These are phyloP conservation scores for Ephialtes manifestator DNA, from an alignment of 2,888 invertebrate genomes.

Conservation along the genomic window DNA sequence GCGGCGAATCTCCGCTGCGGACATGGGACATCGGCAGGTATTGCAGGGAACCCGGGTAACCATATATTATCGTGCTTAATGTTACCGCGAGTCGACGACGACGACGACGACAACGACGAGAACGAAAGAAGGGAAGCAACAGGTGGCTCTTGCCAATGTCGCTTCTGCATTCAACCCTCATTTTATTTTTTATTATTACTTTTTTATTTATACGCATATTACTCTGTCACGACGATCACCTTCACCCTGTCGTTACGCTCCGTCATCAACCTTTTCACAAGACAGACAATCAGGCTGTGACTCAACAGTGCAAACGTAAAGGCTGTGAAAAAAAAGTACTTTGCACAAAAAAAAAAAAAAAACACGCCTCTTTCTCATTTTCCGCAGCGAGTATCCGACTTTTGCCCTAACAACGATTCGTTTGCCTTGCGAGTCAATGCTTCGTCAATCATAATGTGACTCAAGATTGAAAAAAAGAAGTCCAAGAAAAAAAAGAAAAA, in stretches of 20 bases:
- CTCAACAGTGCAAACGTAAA: conserved; percentile 2
- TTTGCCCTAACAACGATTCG: conserved; percentile 14
- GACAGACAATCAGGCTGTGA: conserved; percentile 7
- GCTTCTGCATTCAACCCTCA: conserved; percentile 47
- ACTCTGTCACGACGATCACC: conserved; percentile 65
- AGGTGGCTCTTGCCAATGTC: conserved; percentile 68
- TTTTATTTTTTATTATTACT: conserved; percentile 38
- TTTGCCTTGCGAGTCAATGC: neutral
- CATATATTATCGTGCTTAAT: conserved; percentile 72
- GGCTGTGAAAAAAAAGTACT: neutral
- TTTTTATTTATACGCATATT: conserved; percentile 44
- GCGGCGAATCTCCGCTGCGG: conserved; percentile 76
- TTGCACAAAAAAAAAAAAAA: neutral
- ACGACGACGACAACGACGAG: conserved; percentile 54
- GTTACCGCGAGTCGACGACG: conserved; percentile 61
- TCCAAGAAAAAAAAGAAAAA: neutral
- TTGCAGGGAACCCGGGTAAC: conserved; percentile 69
- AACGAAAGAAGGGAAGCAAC: conserved; percentile 68
- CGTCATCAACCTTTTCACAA: conserved; percentile 62
- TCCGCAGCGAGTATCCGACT: conserved; percentile 2
- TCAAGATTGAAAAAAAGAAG: neutral
- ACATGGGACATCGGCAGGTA: conserved; percentile 78
- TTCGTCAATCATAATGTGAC: neutral
- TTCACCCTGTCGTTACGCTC: conserved; percentile 67
- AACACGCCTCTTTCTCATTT: conserved; percentile 20